Percentiles rank a stretch among this genome's conserved stretches.
These are phyloP conservation scores for Phasia obesa DNA, from an alignment of 2,888 invertebrate species.

Conservation along the genomic window DNA sequence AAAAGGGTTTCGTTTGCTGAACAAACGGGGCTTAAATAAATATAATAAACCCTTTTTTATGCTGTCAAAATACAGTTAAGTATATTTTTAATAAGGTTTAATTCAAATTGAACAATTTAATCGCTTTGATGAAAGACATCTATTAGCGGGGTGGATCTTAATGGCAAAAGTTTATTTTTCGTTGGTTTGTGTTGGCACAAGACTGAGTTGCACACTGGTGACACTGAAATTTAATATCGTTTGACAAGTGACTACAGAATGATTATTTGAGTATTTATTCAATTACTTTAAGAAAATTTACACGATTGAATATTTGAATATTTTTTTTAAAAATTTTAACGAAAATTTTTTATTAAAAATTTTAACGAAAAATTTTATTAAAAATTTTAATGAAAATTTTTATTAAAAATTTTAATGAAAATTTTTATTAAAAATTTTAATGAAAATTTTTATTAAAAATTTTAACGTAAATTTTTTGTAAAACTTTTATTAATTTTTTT, in stretches of 20 bases:
- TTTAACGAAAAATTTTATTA: too few species aligned
- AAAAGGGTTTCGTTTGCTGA: conserved; percentile 23
- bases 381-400: too few species aligned
- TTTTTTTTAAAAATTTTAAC: too few species aligned
- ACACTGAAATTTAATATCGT: conserved; percentile 52
- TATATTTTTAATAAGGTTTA: conserved; percentile 50
- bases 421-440: too few species aligned
- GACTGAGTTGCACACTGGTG: conserved; percentile 47
- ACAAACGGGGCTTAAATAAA: conserved; percentile 63
- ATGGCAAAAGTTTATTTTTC: conserved; percentile 35
- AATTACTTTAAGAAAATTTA: too few species aligned
- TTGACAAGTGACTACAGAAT: not conserved
- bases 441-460: too few species aligned
- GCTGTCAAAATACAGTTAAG: conserved; percentile 26
- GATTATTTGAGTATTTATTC: too few species aligned
- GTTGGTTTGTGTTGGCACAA: not conserved
- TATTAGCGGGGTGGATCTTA: conserved; percentile 44
- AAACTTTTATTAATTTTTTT: too few species aligned
- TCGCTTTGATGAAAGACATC: conserved; percentile 61
- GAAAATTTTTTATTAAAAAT: too few species aligned
- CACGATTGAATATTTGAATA: too few species aligned
- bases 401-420: too few species aligned
- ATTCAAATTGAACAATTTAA: conserved; percentile 65
- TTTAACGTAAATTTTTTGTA: too few species aligned
- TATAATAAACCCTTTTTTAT: conserved; percentile 40